Evolutionary conservation across 2,888 invertebrate species (phyloP), one percentile per base, ranked within the genome.

Genomic region (Tromatobia lineatoria): DNA sequence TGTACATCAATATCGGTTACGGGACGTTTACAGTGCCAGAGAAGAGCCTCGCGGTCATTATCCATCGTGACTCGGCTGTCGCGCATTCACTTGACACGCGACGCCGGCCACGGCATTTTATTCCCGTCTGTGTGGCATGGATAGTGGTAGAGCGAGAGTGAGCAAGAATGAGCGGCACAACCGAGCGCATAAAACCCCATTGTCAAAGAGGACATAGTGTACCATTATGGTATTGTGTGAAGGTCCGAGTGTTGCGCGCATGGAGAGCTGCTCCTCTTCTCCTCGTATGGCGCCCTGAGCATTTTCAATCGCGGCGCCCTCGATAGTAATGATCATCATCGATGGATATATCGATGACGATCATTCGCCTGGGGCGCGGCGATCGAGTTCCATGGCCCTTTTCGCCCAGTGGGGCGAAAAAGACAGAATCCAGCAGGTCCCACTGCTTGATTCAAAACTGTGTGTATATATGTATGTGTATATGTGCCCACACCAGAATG

Each of bases 31-130:
- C 70, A 76, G 75, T 45, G 13, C n/a, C 57, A 23, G 38, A 52
- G 59, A 52, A 74, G 52, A 64, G 80, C 73, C 52, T 67, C 67
- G 70, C 75, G 81, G 84, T 84, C 84, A 84, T 84, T 84, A 84
- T 84, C 84, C 84, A 79, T 84, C 84, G 78, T 81, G 84, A 84
- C 84, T 81, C 84, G 78, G 81, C 84, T 81, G 81, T 84, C 84
- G 81, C 34, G 38, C 64, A 64, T 84, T 84, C 81, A 81, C 84
- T 84, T 84, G 84, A 84, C 84, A 84, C 84, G 84, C 84, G 84
- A 81, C 84, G 84, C 84, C 84, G 84, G 84, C 78, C 78, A 77
- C 75, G 59, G 70, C 66, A 81, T 84, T 84, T 84, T 84, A 78
- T 81, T 75, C 75, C 34, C 54, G 57, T 42, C 29, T 20, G 7